Evolutionary conservation across 2,113 vertebrate species (phyloP).

Genomic region (Cyprinus carpio): DNA sequence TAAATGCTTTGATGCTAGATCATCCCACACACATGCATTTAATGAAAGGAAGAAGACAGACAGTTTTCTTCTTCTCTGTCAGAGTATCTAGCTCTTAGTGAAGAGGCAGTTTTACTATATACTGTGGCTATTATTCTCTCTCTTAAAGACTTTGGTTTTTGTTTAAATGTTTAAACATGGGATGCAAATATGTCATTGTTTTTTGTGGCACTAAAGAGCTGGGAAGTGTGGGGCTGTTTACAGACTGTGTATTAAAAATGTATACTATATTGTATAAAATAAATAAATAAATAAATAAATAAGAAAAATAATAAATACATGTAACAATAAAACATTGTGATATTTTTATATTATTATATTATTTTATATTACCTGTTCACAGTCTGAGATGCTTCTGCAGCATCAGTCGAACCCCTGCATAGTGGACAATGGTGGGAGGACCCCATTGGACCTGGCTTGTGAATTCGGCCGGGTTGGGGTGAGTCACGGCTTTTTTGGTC

Average conservation of each 20-base stretch:
- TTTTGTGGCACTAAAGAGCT: too few species aligned
- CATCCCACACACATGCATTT: neutral
- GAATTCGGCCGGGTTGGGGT: conserved; percentile 97
- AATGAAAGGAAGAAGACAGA: neutral
- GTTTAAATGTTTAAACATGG: too few species aligned
- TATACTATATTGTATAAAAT: neutral
- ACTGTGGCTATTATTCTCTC: neutral
- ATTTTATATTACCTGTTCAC: conserved; percentile 27
- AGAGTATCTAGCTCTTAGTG: too few species aligned
- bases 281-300: neutral
- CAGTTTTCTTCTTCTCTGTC: too few species aligned
- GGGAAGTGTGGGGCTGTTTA: too few species aligned
- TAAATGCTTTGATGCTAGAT: neutral
- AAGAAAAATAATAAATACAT: too few species aligned
- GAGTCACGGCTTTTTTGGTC: conserved; percentile 63
- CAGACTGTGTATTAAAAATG: too few species aligned
- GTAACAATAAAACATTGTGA: neutral
- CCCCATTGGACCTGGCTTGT: conserved; percentile 93
- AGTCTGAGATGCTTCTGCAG: conserved; percentile 98
- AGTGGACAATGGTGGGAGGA: conserved; percentile 93
- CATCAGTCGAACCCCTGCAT: conserved; percentile 98
- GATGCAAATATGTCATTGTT: too few species aligned
- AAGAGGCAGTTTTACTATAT: neutral
- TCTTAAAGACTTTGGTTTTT: too few species aligned
- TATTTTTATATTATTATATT: too few species aligned